Evolutionary conservation across 2,888 invertebrate species (phyloP), one percentile per base, ranked within the genome.

Genomic region (Parasteatoda lunata): DNA sequence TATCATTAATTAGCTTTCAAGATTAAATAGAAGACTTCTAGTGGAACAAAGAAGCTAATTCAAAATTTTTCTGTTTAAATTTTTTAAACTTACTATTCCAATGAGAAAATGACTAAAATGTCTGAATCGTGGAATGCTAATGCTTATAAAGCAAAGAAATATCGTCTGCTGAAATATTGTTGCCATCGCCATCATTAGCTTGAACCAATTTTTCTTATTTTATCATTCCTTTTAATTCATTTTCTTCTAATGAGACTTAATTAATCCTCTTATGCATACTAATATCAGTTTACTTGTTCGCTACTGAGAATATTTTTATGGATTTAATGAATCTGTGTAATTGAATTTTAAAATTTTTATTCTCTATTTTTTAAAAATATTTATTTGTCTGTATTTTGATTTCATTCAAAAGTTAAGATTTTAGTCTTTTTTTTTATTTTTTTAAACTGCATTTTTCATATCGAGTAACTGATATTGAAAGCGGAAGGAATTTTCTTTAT

Each of bases 221-320:
- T 59, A n/a, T 59, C 11, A n/a, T 59, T 59, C n/a, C n/a, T 59
- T 59, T 59, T 59, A 59, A 59, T 59, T 59, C 0, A 59, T 59
- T 59, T 59, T 59, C 59, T 59, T n/a, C 59, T 59, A 59, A 59
- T 59, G 59, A 59, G 59, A n/a, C 30, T 30, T 59, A 59, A 59
- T 59, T 59, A 59, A 59, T 59, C 59, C 59, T 59, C 59, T 59
- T 59, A 7, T 59, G n/a, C n/a, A 59, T n/a, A 59, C 30, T 30
- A 30, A 30, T 30, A 30, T 30, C 30, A 2, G 30, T 2, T 30
- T 59, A n/a, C 11, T 59, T 59, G 3, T 54, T 9, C 59, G n/a
- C 8, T 59, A 13, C n/a, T 13, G 59, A 13, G 9, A 13, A 13
- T 59, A 59, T 6, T 8, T 59, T 59, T 59, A 9, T 59, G 59